phyloP scores from a whole-genome alignment of 2,888 invertebrate species.

The Idaea aversata region DNA sequence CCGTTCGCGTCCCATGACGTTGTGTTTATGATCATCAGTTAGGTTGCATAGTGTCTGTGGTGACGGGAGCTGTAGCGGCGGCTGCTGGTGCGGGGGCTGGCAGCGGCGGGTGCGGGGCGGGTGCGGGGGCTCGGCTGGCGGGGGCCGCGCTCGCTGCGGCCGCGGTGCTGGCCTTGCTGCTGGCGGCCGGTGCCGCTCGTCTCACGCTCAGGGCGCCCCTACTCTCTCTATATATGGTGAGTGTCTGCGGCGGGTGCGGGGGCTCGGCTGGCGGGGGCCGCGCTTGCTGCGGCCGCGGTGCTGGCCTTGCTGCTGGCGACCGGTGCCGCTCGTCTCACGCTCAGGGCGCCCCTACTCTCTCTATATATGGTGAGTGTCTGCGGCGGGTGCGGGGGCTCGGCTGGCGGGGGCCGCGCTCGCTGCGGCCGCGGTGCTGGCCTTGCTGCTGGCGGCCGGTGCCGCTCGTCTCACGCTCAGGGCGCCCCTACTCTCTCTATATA shows the following conservation, averaged over 20 bases:
- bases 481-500: slow-evolving; percentile 43
- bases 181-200: slow-evolving; percentile 35
- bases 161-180: slow-evolving; percentile 33
- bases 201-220: slow-evolving; percentile 43
- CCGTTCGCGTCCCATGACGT: too few relatives aligned
- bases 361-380: slow-evolving; percentile 41
- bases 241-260: slow-evolving; percentile 25
- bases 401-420: slow-evolving; percentile 30
- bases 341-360: slow-evolving; percentile 40
- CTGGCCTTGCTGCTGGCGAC: slow-evolving; percentile 37
- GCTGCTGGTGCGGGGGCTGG: slow-evolving; percentile 30
- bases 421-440: slow-evolving; percentile 30
- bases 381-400: slow-evolving; percentile 16
- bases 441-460: slow-evolving; percentile 37
- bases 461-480: slow-evolving; percentile 39
- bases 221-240: slow-evolving; percentile 42
- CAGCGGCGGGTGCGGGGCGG: slow-evolving; percentile 31
- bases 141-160: slow-evolving; percentile 32
- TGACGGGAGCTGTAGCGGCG: slow-evolving; percentile 22
- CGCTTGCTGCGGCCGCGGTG: slow-evolving; percentile 31
- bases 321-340: slow-evolving; percentile 36
- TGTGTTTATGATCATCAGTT: too few relatives aligned
- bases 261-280: slow-evolving; percentile 20
- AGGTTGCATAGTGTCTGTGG: too few relatives aligned
- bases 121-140: slow-evolving; percentile 18